phyloP scores from a whole-genome alignment of 1,140 invertebrate genomes.

The Dendrolimus kikuchii region DNA sequence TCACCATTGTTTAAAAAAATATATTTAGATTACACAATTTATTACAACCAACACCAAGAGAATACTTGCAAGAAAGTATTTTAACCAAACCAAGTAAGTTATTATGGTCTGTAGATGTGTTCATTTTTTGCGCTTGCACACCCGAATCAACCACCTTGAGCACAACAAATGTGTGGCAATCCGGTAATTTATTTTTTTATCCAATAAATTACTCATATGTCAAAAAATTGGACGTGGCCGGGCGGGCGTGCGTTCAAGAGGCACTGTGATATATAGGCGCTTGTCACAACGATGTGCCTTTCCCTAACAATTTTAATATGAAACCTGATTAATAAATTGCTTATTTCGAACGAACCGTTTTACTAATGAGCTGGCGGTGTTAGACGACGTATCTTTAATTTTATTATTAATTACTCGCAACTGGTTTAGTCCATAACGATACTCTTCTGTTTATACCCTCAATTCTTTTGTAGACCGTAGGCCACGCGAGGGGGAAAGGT shows the following conservation, averaged over 20 bases:
- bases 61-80: too few relatives aligned
- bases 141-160: slow-evolving; percentile 63
- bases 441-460: too few relatives aligned
- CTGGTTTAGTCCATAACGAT: too few relatives aligned
- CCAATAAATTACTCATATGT: slow-evolving; percentile 70
- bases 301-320: slow-evolving; percentile 56
- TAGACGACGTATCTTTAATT: too few relatives aligned
- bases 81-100: slow-evolving; percentile 11
- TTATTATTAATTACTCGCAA: too few relatives aligned
- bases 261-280: slow-evolving; percentile 63
- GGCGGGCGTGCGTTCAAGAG: slow-evolving; percentile 18
- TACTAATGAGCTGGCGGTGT: slow-evolving; percentile 27
- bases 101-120: slow-evolving; percentile 39
- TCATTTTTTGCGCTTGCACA: slow-evolving; percentile 61
- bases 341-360: slow-evolving; percentile 39
- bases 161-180: slow-evolving; percentile 64
- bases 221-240: slow-evolving; percentile 56
- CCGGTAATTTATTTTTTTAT: slow-evolving; percentile 69
- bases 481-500: too few relatives aligned
- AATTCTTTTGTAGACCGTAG: too few relatives aligned
- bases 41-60: too few relatives aligned
- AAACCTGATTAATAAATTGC: slow-evolving; percentile 52
- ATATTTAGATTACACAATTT: too few relatives aligned
- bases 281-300: slow-evolving; percentile 57
- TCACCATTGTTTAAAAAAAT: too few relatives aligned